Percentiles rank a stretch among this genome's conserved stretches.
These are phyloP conservation scores for Clunio marinus DNA, from an alignment of 2,888 invertebrate species.

Conservation along the genomic window DNA sequence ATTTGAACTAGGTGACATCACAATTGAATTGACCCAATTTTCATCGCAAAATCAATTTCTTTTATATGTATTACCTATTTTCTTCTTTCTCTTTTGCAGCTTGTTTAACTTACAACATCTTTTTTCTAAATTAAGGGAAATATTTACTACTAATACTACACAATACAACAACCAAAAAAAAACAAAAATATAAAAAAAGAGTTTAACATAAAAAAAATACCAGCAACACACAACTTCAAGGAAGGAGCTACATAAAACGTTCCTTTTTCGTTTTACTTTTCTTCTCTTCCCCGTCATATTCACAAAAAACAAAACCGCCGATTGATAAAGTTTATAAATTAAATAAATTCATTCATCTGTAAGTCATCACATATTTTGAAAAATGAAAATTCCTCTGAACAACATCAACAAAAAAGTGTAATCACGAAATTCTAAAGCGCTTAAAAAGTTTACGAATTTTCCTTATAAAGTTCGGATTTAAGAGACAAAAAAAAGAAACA, in stretches of 20 bases:
- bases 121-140: conserved; percentile 39
- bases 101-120: conserved; percentile 40
- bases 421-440: conserved; percentile 36
- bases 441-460: conserved; percentile 36
- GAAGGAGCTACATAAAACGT: conserved; percentile 24
- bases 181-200: conserved; percentile 26
- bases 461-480: conserved; percentile 19
- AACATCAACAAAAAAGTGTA: conserved; percentile 20
- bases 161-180: conserved; percentile 33
- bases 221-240: conserved; percentile 34
- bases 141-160: conserved; percentile 38
- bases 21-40: neutral
- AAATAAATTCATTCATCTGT: neutral
- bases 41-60: conserved; percentile 20
- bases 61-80: neutral
- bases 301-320: conserved; percentile 14
- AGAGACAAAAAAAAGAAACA: conserved; percentile 31
- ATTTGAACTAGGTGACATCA: conserved; percentile 18
- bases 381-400: neutral
- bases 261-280: conserved; percentile 22
- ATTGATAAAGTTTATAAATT: conserved; percentile 32
- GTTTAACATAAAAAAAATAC: conserved; percentile 3
- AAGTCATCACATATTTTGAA: neutral
- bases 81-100: conserved; percentile 28
- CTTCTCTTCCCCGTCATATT: conserved; percentile 4